Evolutionary conservation across 1,140 invertebrate genomes (phyloP), one percentile per base, ranked within the genome.

Genomic region (Penaeus japonicus): DNA sequence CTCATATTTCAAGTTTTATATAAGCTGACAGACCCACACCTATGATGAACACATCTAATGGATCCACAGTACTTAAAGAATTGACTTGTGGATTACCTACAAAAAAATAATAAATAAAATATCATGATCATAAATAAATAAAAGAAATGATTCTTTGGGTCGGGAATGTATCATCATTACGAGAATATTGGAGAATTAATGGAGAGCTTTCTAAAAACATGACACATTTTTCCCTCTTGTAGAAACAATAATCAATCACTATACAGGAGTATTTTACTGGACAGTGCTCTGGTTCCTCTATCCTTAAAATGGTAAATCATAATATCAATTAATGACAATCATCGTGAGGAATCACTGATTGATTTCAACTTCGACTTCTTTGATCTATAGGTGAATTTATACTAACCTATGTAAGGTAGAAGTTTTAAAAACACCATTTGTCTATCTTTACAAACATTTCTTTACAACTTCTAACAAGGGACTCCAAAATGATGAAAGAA

Each of bases 401-500:
- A 82, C 85, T 88, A 88, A 53, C 54, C 86, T 88, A 88, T 83
- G 47, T 73, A 82, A 54, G 59, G 78, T 82, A 86, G 57, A 70
- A 88, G 79, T 83, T 88, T 47, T 57, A 77, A 83, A 59, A 88
- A 88, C 65, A 82, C 80, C 86, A 83, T 55, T 84, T 88, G n/a
- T 84, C 86, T 88, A 87, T 80, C 57, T 87, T 82, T 87, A 88
- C 86, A 88, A 88, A 88, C 73, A 81, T 79, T 78, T 83, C 54
- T 77, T 65, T 75, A 88, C 53, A 77, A 70, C 65, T 39, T 75
- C 86, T 88, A 88, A 82, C 53, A 30, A 88, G 85, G 55, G 80
- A 83, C 35, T 89, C 47, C 39, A 84, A 89, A 89, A 84, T 79
- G 35, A 57, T 65, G 62, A 75, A 85, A 62, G 79, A 54, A 84